Conservation (phyloP, 2,797 vertebrate species). For the Amphiprion clarkii region DNA sequence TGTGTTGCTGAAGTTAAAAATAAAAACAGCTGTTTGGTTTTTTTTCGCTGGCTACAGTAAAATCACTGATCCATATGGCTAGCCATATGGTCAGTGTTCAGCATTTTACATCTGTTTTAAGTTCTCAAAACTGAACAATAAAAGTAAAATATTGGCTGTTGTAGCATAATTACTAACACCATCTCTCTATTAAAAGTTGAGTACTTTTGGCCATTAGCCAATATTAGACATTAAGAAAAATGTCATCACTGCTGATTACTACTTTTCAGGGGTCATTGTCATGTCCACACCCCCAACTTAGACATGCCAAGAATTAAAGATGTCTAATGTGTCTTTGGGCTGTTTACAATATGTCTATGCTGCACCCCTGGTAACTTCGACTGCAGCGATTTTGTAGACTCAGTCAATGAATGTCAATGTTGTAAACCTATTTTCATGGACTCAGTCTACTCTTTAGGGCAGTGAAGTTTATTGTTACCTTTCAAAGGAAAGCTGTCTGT, state of each 20-base stretch:
- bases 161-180: not conserved
- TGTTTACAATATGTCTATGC: slow-evolving; percentile 39
- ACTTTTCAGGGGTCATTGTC: slow-evolving; percentile 23
- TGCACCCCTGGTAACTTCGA: slow-evolving; percentile 31
- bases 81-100: slow-evolving; percentile 24
- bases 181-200: slow-evolving; percentile 15
- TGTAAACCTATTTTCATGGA: slow-evolving; percentile 57
- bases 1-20: slow-evolving; percentile 35
- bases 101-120: slow-evolving; percentile 17
- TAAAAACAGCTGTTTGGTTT: slow-evolving; percentile 45
- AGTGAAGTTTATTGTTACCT: slow-evolving; percentile 51
- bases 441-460: slow-evolving; percentile 31
- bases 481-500: slow-evolving; percentile 64
- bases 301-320: slow-evolving; percentile 32
- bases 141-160: slow-evolving; percentile 7
- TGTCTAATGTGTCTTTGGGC: slow-evolving; percentile 22
- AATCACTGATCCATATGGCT: slow-evolving; percentile 28
- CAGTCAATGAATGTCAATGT: slow-evolving; percentile 44
- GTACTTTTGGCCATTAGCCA: slow-evolving; percentile 7
- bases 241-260: slow-evolving; percentile 13
- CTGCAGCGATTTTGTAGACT: slow-evolving; percentile 24
- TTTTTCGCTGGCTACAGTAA: slow-evolving; percentile 23
- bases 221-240: slow-evolving; percentile 22
- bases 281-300: not conserved
- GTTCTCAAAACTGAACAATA: slow-evolving; percentile 9